Evolutionary conservation across 2,113 vertebrate species (phyloP), one percentile per base, ranked within the genome.

Genomic region (Myrmophylax atrothorax): DNA sequence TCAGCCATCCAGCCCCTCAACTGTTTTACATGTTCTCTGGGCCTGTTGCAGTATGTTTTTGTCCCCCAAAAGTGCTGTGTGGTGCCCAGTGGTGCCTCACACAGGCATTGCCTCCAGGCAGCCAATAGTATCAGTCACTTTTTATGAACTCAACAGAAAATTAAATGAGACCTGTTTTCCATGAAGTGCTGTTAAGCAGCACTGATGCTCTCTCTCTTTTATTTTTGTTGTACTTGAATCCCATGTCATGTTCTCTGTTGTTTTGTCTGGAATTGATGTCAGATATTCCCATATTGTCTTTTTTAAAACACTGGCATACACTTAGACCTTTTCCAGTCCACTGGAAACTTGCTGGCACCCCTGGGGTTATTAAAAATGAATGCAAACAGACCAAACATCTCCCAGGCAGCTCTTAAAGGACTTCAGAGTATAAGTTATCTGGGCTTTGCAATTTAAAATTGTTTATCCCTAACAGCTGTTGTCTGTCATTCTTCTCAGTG

Each of bases 381-480:
- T 80, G 55, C 38, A 63, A 91, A 38, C 33, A 83, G 84, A 26
- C 22, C 24, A 84, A 93, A 93, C 58, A 53, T 82, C 62, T 83
- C 67, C 62, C 67, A 87, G 63, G 62, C 72, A 77, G 49, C 29
- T 83, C 72, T 84, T 83, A 60, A 84, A 94, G 35, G 47, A 86
- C 56, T 85, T 79, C 35, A 42, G 75, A 52, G 50, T 87, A 26
- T 58, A 75, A 78, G 60, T 81, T 92, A 84, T 92, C 47, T 56
- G 40, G 55, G 74, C 47, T 67, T 96, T 68, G 62, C 74, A 86
- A 90, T 88, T 90, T 88, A 64, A 83, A 90, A 72, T 76, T 86
- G 29, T 72, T 94, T 94, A 85, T 91, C 56, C 82, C 18, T 20
- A 67, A 37, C 87, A 97, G 92, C 78, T 96, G 85, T 70, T 97